phyloP scores from a whole-genome alignment of 2,888 invertebrate genomes.

The Kuschelorhynchus macadamiae region DNA sequence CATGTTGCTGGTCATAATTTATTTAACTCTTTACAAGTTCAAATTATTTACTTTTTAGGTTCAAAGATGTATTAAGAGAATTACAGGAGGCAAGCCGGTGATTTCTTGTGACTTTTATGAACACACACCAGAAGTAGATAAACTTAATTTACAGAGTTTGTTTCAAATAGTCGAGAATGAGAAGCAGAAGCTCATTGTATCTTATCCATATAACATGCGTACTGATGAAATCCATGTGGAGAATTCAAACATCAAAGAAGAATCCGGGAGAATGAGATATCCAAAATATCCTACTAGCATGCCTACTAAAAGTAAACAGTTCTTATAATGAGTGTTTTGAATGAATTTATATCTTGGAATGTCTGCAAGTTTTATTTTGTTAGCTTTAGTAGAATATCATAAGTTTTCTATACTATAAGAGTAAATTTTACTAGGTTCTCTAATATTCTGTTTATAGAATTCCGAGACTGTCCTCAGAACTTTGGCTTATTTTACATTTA shows the following conservation, averaged over 20 bases:
- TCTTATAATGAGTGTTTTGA: not conserved
- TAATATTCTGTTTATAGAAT: too few species aligned
- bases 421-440: too few species aligned
- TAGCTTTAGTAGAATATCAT: too few species aligned
- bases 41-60: too few species aligned
- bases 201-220: constrained; percentile 14
- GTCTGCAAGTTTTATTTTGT: too few species aligned
- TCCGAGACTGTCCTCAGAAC: too few species aligned
- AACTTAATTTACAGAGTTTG: constrained; percentile 68
- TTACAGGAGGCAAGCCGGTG: constrained; percentile 63
- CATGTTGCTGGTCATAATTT: too few species aligned
- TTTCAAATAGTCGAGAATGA: constrained; percentile 70
- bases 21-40: too few species aligned
- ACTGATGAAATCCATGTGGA: constrained; percentile 16
- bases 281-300: constrained; percentile 70
- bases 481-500: too few species aligned
- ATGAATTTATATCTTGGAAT: not conserved
- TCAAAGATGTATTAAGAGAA: constrained; percentile 67
- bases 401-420: too few species aligned
- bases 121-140: constrained; percentile 67
- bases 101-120: constrained; percentile 67
- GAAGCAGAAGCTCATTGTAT: constrained; percentile 68
- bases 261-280: constrained; percentile 57
- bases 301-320: constrained; percentile 67
- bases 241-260: constrained; percentile 4